Conservation (phyloP, 2,888 invertebrate species). For the Drosophila neotestacea region DNA sequence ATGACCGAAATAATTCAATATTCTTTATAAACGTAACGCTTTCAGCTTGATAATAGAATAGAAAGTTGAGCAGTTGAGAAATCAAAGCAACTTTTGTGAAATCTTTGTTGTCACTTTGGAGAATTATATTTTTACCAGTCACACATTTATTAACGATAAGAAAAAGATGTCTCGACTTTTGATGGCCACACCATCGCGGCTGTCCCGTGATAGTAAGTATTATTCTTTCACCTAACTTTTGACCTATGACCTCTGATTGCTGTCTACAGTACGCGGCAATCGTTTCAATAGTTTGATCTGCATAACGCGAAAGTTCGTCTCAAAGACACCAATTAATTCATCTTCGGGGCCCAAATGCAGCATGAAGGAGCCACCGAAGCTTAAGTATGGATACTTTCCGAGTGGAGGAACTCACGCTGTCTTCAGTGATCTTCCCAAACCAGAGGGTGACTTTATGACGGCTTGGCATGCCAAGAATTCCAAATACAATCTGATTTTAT, state of each 20-base stretch:
- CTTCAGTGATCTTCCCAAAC: slow-evolving; percentile 59
- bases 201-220: slow-evolving; percentile 49
- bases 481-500: slow-evolving; percentile 56
- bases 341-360: slow-evolving; percentile 27
- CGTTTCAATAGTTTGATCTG: slow-evolving; percentile 21
- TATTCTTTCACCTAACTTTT: neutral
- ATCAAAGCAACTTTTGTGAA: slow-evolving; percentile 36
- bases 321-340: slow-evolving; percentile 24
- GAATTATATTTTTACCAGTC: slow-evolving; percentile 32
- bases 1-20: neutral
- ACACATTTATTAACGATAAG: slow-evolving; percentile 31
- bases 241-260: neutral
- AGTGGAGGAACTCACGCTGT: slow-evolving; percentile 65
- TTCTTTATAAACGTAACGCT: neutral
- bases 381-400: slow-evolving; percentile 48
- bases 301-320: slow-evolving; percentile 31
- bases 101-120: slow-evolving; percentile 17
- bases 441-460: slow-evolving; percentile 56
- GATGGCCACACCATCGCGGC: slow-evolving; percentile 32
- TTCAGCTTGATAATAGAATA: neutral
- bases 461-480: slow-evolving; percentile 56
- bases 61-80: slow-evolving; percentile 8
- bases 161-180: slow-evolving; percentile 52
- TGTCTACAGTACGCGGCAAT: slow-evolving; percentile 20
- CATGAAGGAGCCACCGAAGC: slow-evolving; percentile 1